These are phyloP conservation scores for Nicator chloris DNA, from an alignment of 2,113 vertebrate species.

Conservation along the genomic window DNA sequence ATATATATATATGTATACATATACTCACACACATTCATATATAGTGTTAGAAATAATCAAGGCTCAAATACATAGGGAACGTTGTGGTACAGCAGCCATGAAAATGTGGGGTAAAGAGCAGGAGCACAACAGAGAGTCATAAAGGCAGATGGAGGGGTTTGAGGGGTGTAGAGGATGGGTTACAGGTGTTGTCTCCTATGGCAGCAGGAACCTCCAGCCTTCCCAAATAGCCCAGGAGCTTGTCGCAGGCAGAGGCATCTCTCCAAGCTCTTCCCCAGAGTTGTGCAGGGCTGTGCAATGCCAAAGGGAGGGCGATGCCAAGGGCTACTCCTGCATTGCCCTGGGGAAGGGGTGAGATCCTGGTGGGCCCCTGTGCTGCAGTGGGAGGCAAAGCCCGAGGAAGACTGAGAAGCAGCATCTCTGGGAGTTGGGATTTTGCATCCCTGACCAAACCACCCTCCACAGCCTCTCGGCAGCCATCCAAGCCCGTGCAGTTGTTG, in stretches of 20 bases:
- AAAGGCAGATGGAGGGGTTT: neutral
- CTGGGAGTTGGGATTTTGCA: neutral
- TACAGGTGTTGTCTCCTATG: neutral
- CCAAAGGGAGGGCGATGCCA: rapidly evolving
- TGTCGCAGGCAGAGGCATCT: neutral
- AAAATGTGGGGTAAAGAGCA: neutral
- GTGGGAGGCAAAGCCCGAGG: neutral
- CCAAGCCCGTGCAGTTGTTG: rapidly evolving
- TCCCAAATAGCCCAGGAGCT: neutral
- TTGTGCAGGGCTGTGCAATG: neutral
- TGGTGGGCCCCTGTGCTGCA: rapidly evolving
- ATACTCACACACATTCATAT: neutral
- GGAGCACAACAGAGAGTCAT: neutral
- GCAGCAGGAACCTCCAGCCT: neutral
- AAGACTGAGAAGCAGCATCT: neutral
- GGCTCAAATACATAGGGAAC: neutral
- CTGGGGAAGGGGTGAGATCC: neutral
- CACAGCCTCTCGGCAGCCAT: neutral
- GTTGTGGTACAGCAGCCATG: neutral
- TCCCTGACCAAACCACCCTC: neutral
- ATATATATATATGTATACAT: neutral
- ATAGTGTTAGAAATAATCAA: neutral
- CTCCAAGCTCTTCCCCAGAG: neutral
- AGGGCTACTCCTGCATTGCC: neutral
- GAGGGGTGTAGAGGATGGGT: neutral